Evolutionary conservation across 2,113 vertebrate species (phyloP).

Genomic region (Thymallus thymallus): DNA sequence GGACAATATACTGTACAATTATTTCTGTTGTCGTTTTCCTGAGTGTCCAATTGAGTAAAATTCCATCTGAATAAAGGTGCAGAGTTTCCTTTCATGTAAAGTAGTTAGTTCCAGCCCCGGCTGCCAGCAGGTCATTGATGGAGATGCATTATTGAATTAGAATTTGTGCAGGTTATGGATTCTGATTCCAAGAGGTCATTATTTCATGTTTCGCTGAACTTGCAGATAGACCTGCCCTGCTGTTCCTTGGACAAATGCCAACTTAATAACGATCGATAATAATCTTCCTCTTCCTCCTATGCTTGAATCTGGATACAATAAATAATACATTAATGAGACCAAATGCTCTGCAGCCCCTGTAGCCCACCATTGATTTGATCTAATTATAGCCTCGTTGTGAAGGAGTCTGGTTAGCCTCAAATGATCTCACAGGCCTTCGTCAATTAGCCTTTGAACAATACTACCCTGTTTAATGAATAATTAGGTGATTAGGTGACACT

Average conservation of each 20-base stretch:
- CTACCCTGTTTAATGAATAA: conserved; percentile 42
- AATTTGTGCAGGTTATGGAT: conserved; percentile 23
- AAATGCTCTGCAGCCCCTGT: conserved; percentile 26
- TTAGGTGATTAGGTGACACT: conserved; percentile 23
- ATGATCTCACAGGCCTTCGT: conserved; percentile 60
- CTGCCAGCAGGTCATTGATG: conserved; percentile 19
- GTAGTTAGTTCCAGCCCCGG: conserved; percentile 10
- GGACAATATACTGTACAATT: conserved; percentile 31
- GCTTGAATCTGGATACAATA: conserved; percentile 50
- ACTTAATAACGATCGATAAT: conserved; percentile 56
- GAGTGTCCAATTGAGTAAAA: conserved; percentile 20
- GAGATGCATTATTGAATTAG: conserved; percentile 15
- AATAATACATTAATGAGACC: conserved; percentile 63
- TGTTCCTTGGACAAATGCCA: conserved; percentile 43
- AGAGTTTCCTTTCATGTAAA: conserved; percentile 1
- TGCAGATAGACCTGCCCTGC: conserved; percentile 5
- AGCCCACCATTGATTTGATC: conserved; percentile 58
- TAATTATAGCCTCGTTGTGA: conserved; percentile 63
- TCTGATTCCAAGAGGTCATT: conserved; percentile 33
- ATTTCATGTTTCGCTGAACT: conserved; percentile 9
- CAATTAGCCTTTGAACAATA: conserved; percentile 56
- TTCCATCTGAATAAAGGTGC: neutral
- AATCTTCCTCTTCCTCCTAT: conserved; percentile 9
- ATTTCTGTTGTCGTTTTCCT: neutral
- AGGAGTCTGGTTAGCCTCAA: conserved; percentile 61